Base-by-base conservation (phyloP, 2,888 invertebrate species). In the Caradrina clavipalpis region DNA sequence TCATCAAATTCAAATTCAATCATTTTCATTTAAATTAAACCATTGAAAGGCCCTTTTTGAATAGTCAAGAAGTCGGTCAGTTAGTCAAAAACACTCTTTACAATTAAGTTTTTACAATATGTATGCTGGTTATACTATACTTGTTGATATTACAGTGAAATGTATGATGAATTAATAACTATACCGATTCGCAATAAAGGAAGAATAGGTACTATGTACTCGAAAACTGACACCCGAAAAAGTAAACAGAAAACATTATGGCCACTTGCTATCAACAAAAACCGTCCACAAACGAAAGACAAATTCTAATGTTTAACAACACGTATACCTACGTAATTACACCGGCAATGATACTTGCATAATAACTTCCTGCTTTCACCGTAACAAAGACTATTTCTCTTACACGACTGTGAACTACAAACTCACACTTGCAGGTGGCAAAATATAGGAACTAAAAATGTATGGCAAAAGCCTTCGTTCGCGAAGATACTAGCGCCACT, bases 291-390 rank as follows among this genome's bases (percentile, higher is more conserved):
- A 60, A 67, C 63, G 56, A 67, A 72, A 80, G 69, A 76, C 77
- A 72, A 66, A 61, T 49, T 65, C 61, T 45, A 70, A 72, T 79
- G 69, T 78, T 79, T 78, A 76, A 73, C 67, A 78, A 82, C 78
- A 69, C 64, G 62, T 82, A 76, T 67, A 74, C 74, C 60, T 72
- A 83, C 81, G 82, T 87, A 90, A 88, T 89, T 88, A 87, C 83
- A 82, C 80, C 75, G 80, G 84, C 86, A 83, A 83, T 86, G 87
- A 86, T 88, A 90, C 86, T 93, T 93, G 89, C 92, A 89, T 91
- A 93, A 93, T 88, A 88, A 90, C 88, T 94, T 94, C 94, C 94
- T 91, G 88, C 94, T 94, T 94, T 94, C 94, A 92, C 94, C 87
- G 84, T 85, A 88, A 90, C 91, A 90, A 89, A 88, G 88, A 86